Conservation (phyloP, 2,113 vertebrate genomes). For the Pangasianodon hypophthalmus region DNA sequence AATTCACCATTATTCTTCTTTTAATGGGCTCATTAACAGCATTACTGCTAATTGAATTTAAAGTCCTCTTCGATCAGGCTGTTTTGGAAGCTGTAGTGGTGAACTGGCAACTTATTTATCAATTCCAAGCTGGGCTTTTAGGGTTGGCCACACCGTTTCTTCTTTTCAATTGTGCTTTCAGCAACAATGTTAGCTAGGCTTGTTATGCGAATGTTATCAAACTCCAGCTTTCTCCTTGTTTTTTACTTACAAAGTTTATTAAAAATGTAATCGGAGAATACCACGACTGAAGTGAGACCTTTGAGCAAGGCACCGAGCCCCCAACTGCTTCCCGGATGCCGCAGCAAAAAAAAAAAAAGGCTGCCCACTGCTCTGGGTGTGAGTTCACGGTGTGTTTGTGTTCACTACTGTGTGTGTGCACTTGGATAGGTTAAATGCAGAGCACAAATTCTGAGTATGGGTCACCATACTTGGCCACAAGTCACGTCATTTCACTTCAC, state of each 20-base stretch:
- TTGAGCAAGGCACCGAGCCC: too few species aligned
- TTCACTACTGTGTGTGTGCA: too few species aligned
- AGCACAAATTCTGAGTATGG: too few species aligned
- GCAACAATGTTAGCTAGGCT: neutral
- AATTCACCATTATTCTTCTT: conserved; percentile 74
- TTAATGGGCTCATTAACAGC: conserved; percentile 78
- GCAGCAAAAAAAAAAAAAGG: too few species aligned
- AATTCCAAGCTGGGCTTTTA: neutral
- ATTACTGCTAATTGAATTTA: conserved; percentile 73
- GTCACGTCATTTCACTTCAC: too few species aligned
- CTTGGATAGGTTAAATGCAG: too few species aligned
- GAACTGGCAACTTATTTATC: conserved; percentile 35
- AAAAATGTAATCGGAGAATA: neutral
- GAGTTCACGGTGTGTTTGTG: too few species aligned
- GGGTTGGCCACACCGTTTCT: neutral
- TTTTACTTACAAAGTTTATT: neutral
- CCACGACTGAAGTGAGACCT: too few species aligned
- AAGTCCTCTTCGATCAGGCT: conserved; percentile 64
- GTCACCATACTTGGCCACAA: too few species aligned
- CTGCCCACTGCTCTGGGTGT: too few species aligned
- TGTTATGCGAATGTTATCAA: neutral
- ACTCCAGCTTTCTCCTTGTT: neutral
- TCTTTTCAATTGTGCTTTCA: neutral
- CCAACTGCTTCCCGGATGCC: too few species aligned
- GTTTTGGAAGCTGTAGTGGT: conserved; percentile 54